Evolutionary conservation across 2,797 vertebrate genomes (phyloP), one percentile per base, ranked within the genome.

Genomic region (Aplochiton taeniatus): DNA sequence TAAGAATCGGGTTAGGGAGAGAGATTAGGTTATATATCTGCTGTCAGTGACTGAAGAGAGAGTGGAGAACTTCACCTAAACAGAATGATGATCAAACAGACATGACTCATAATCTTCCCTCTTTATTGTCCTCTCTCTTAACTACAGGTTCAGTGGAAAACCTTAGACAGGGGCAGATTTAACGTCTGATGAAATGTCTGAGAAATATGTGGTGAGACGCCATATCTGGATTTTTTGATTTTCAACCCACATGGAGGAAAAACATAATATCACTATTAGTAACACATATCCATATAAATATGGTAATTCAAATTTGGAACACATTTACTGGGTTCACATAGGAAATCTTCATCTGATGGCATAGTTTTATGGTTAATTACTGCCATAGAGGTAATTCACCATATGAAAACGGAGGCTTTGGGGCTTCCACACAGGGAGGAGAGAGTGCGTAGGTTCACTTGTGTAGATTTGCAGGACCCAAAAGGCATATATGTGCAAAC

Each of bases 41-140:
- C 90, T 90, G 90, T 90, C 88, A 89, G 81, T 78, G 85, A 85
- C 85, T 85, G 86, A 86, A 88, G 89, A 88, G 80, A 90, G 81
- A 88, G 89, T 84, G 75, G 76, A 89, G 87, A 91, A 90, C 86
- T 85, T 89, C 82, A 85, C 85, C 89, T 88, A 85, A 89, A 89
- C 88, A 90, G 83, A 88, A 80, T 66, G 85, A 89, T 89, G 84
- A 90, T 91, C 89, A 91, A 90, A 90, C 88, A 91, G 87, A 90
- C 90, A 90, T 89, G 89, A 86, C 88, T 89, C 86, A 85, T 90
- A 91, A 89, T 31, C 31, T 84, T 88, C 87, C 85, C 87, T 80
- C 51, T 60, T 55, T 58, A 61, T 49, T 51, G 43, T 63, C 52
- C 20, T 31, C 20, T 58, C 19, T 58, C 85, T 88, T 81, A 69